Conservation (phyloP, 2,113 vertebrate species). For the Otus sunia region DNA sequence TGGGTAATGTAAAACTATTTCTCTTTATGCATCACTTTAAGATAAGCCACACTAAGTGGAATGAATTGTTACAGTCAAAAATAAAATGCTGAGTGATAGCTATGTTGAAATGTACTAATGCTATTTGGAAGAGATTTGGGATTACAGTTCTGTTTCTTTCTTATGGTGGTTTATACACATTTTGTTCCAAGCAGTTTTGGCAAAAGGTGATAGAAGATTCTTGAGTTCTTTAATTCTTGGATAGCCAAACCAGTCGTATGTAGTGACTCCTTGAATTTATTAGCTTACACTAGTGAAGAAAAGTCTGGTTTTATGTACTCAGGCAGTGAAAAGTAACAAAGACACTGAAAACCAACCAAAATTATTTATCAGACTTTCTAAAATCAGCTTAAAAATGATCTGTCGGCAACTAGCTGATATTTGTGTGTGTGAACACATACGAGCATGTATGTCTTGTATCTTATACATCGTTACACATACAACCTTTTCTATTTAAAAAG, state of each 20-base stretch:
- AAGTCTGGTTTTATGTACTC: neutral
- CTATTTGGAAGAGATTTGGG: conserved; percentile 37
- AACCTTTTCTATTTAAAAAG: neutral
- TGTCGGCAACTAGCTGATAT: neutral
- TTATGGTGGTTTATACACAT: neutral
- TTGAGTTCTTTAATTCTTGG: neutral
- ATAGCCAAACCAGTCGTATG: neutral
- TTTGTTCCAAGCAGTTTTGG: conserved; percentile 30
- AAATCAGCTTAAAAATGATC: neutral
- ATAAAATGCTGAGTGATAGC: conserved; percentile 43
- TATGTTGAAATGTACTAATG: conserved; percentile 41
- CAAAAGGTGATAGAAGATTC: conserved; percentile 12
- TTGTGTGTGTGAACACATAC: neutral
- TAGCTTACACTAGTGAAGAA: neutral
- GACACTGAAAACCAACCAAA: neutral
- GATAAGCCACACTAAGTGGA: neutral
- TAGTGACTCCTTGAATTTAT: conserved; percentile 5
- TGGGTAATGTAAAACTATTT: neutral
- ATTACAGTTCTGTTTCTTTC: conserved; percentile 16
- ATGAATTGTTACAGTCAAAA: conserved; percentile 13
- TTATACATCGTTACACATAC: neutral
- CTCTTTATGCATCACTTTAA: neutral
- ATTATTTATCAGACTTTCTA: neutral
- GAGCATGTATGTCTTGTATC: neutral
- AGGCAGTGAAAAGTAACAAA: neutral